Evolutionary conservation across 2,113 vertebrate genomes (phyloP).

Genomic region (Oceanites oceanicus): DNA sequence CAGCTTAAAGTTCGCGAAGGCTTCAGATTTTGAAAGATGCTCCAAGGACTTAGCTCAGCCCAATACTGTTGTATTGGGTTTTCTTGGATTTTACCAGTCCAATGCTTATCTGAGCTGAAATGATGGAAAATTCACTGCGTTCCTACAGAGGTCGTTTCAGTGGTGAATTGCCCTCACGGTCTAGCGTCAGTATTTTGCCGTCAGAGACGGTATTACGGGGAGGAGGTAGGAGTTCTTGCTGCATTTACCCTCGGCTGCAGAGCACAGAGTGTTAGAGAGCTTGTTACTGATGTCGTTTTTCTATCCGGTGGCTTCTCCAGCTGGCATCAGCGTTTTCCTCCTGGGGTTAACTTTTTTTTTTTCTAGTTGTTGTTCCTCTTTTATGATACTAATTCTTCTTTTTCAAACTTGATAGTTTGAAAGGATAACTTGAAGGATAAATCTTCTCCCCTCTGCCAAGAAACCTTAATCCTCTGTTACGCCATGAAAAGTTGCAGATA

Average conservation of each 20-base stretch:
- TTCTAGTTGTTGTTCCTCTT: neutral
- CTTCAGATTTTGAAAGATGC: neutral
- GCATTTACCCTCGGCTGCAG: neutral
- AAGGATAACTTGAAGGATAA: too few species aligned
- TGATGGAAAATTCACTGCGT: neutral
- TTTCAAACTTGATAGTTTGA: neutral
- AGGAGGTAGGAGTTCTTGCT: neutral
- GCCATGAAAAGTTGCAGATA: neutral
- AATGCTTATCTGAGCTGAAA: neutral
- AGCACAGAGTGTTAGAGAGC: neutral
- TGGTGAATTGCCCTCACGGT: neutral
- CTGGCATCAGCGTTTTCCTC: neutral
- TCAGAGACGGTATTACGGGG: neutral
- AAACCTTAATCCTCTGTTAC: neutral
- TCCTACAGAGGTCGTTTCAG: neutral
- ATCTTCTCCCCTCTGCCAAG: neutral
- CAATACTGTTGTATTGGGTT: neutral
- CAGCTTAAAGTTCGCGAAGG: neutral
- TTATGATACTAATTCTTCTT: neutral
- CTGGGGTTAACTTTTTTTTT: neutral
- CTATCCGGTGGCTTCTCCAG: neutral
- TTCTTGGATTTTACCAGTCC: neutral
- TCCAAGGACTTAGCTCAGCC: neutral
- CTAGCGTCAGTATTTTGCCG: neutral
- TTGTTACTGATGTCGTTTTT: neutral